Evolutionary conservation across 2,797 vertebrate genomes (phyloP), one percentile per base, ranked within the genome.

Genomic region (Pantherophis vulpinus): DNA sequence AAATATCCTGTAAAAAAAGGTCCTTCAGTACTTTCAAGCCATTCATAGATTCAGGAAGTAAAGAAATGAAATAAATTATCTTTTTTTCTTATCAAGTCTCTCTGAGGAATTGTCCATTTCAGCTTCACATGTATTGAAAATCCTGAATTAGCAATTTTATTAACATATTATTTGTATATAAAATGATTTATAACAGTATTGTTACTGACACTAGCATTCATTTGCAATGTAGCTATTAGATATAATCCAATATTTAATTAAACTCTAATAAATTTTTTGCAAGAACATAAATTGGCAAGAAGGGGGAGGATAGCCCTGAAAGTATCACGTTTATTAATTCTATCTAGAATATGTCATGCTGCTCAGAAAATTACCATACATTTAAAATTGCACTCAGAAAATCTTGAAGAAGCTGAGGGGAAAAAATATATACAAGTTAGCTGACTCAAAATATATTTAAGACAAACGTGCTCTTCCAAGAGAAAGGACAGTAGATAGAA

Each of bases 31-130:
- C 16, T 51, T 9, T 61, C 56, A 86, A 89, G 32, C 18, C 12
- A 91, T 54, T 94, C 2, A 91, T 93, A 92, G 93, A 89, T 37
- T 92, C 1, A 0, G 60, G 93, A 88, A 94, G 27, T 93, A 59
- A 59, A 47, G 8, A 89, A 90, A 47, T 7, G 90, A 94, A 27
- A 92, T 95, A 61, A 93, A 47, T 87, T 83, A 54, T 79, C 1
- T 37, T 93, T 93, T 59, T 13, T 92, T 47, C 90, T 6, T 88
- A 29, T 27, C 70, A 87, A 90, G 0, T 0, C 66, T 94, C 29
- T 4, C 37, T 88, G 2, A 5, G 0, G 0, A 90, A 61, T 11
- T 61, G 93, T 47, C n/a, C 13, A 5, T 88, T 90, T 95, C 47
- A 11, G 56, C 37, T 88, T 88, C 58, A n/a, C 56, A 42, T 59